Evolutionary conservation across 2,888 invertebrate species (phyloP).

Genomic region (Sthenelais limicola): DNA sequence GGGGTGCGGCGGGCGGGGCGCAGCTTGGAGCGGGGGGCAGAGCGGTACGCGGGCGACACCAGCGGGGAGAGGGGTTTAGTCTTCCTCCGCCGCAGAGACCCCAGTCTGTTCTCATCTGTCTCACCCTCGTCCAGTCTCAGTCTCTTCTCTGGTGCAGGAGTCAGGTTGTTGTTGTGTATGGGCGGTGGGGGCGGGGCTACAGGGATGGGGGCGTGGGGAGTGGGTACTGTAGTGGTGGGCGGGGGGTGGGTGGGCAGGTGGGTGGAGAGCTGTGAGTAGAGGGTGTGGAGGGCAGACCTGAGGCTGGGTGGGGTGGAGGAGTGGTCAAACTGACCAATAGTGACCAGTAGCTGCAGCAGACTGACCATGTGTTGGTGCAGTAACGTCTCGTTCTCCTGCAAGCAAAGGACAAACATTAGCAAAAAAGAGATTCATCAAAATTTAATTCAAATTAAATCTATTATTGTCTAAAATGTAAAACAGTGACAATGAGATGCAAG

Average conservation of each 20-base stretch:
- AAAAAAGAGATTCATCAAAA: too few species aligned
- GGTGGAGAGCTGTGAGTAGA: conserved; percentile 1
- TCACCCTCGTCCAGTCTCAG: conserved; percentile 17
- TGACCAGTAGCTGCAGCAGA: conserved; percentile 28
- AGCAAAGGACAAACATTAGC: too few species aligned
- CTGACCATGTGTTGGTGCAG: conserved; percentile 9
- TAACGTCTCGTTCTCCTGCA: conserved; percentile 25
- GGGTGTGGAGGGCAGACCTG: conserved; percentile 2
- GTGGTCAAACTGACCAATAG: conserved; percentile 38
- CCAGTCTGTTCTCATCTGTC: background rate
- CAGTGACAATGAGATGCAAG: too few species aligned
- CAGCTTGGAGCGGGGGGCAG: background rate
- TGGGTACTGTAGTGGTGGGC: background rate
- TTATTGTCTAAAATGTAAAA: too few species aligned
- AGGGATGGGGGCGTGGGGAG: conserved; percentile 21
- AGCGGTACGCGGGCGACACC: background rate
- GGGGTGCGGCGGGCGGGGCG: background rate
- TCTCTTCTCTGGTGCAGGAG: background rate
- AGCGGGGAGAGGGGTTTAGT: conserved; percentile 5
- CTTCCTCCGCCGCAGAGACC: conserved; percentile 7
- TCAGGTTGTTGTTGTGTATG: background rate
- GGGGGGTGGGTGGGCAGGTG: background rate
- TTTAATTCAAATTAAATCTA: too few species aligned
- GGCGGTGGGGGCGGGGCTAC: background rate
- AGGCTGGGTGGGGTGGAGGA: background rate